phyloP scores from a whole-genome alignment of 1,140 invertebrate genomes.

The Agrilus planipennis region DNA sequence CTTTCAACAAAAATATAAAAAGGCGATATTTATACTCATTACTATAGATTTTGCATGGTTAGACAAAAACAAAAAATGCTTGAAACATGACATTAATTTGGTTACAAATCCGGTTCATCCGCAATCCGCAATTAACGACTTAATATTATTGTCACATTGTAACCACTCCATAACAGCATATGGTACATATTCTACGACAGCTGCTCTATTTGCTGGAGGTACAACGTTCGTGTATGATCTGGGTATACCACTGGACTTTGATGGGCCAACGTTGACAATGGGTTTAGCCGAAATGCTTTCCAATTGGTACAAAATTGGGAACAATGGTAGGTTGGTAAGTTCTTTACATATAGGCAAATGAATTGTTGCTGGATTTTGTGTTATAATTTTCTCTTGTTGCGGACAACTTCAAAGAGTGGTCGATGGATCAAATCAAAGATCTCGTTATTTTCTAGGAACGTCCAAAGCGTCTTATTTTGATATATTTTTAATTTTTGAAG shows the following conservation, averaged over 20 bases:
- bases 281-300: background rate
- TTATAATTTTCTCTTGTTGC: no score
- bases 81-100: background rate
- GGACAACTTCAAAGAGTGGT: no score
- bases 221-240: constrained; percentile 7
- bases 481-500: no score
- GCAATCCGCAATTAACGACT: constrained; percentile 1
- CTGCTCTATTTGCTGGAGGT: constrained; percentile 6
- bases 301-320: constrained; percentile 1
- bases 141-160: constrained; percentile 6
- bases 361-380: no score
- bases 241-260: constrained; percentile 4
- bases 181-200: constrained; percentile 6
- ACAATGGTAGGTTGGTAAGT: no score
- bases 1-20: background rate
- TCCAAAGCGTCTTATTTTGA: no score
- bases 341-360: no score
- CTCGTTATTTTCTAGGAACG: no score
- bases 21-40: constrained; percentile 1
- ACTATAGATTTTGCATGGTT: constrained; percentile 1
- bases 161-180: constrained; percentile 10
- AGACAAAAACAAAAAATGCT: background rate
- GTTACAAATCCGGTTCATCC: background rate
- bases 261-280: constrained; percentile 4
- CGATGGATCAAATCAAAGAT: no score